Percentiles rank a stretch among this genome's conserved stretches.
Evolutionary conservation across 2,113 vertebrate species (phyloP).

Genomic region (Xenus cinereus): DNA sequence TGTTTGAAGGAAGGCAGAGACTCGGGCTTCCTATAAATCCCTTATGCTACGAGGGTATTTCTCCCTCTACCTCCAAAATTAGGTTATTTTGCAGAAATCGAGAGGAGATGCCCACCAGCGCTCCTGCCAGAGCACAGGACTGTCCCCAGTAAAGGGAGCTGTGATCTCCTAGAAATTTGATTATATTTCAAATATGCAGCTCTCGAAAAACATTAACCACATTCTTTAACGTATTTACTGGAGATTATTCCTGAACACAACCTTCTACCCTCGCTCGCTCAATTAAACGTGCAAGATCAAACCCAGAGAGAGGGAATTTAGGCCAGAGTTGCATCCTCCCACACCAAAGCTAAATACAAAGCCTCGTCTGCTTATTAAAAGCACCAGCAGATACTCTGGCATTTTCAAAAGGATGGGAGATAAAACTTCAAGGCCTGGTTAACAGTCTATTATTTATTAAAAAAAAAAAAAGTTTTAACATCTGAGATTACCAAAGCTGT

Average conservation of each 20-base stretch:
- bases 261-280: neutral
- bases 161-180: neutral
- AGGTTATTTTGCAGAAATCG: neutral
- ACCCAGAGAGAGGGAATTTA: neutral
- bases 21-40: neutral
- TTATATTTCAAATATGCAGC: neutral
- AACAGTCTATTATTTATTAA: neutral
- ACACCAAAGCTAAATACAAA: neutral
- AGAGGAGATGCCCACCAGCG: neutral
- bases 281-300: rapidly evolving
- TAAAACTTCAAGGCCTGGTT: neutral
- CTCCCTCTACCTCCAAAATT: neutral
- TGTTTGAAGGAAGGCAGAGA: neutral
- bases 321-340: neutral
- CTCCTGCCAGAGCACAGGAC: neutral
- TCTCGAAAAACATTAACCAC: neutral
- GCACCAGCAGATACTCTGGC: neutral
- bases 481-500: neutral
- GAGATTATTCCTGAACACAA: neutral
- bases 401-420: neutral
- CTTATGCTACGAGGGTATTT: rapidly evolving
- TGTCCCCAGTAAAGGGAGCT: neutral
- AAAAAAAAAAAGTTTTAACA: neutral
- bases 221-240: neutral
- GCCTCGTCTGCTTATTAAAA: neutral